Conservation (phyloP, 2,888 invertebrate genomes). For the Tillus elongatus region DNA sequence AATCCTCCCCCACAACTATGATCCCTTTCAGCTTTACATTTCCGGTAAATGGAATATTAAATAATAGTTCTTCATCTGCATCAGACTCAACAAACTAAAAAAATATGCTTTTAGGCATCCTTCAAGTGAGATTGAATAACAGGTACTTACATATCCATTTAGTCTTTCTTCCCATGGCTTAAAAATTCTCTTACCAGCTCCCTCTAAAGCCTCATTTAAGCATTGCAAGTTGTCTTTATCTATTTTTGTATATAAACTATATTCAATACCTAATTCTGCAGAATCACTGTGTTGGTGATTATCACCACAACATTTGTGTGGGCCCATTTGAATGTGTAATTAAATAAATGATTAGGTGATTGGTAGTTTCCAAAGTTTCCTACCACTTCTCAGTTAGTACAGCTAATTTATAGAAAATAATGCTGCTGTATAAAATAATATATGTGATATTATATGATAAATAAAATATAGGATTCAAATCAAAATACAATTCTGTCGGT, state of each 20-base stretch:
- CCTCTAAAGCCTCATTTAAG: slow-evolving; percentile 80
- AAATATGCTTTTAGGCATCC: not conserved
- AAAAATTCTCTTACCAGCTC: slow-evolving; percentile 81
- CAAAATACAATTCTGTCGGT: too few species aligned
- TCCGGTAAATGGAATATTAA: slow-evolving; percentile 95
- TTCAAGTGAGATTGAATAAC: not conserved
- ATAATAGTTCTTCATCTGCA: slow-evolving; percentile 88
- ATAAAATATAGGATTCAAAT: too few species aligned
- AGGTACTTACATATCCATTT: slow-evolving; percentile 38
- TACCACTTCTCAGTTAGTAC: too few species aligned
- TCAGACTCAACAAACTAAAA: slow-evolving; percentile 87
- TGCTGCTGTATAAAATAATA: too few species aligned
- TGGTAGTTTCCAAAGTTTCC: too few species aligned
- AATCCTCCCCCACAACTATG: slow-evolving; percentile 82
- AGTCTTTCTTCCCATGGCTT: slow-evolving; percentile 85
- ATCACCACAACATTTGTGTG: slow-evolving; percentile 51
- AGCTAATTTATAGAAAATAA: too few species aligned
- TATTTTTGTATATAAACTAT: slow-evolving; percentile 83
- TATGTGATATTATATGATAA: too few species aligned
- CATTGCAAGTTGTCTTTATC: slow-evolving; percentile 80
- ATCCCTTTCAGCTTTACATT: slow-evolving; percentile 93
- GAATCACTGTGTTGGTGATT: slow-evolving; percentile 57
- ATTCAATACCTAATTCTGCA: slow-evolving; percentile 64
- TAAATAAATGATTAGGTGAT: too few species aligned
- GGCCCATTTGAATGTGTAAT: too few species aligned